Evolutionary conservation across 2,797 vertebrate species (phyloP).

Genomic region (Myotis vivesi): DNA sequence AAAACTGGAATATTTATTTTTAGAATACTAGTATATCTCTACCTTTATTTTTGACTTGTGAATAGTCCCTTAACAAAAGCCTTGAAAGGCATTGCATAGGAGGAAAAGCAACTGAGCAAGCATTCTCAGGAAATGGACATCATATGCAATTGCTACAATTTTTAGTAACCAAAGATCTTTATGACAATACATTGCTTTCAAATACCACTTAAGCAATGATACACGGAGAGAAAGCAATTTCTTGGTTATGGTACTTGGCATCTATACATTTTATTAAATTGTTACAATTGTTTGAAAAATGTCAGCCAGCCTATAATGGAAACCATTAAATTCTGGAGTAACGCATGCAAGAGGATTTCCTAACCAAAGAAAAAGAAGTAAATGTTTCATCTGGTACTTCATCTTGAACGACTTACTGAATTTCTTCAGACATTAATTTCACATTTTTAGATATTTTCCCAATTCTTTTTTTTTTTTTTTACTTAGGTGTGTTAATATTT

Average conservation of each 20-base stretch:
- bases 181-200: neutral
- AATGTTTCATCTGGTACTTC: neutral
- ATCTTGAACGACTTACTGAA: neutral
- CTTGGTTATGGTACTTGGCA: neutral
- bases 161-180: slow-evolving; percentile 44
- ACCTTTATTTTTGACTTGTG: neutral
- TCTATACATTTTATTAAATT: slow-evolving; percentile 27
- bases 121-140: slow-evolving; percentile 6
- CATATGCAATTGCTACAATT: slow-evolving; percentile 38
- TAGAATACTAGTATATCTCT: neutral
- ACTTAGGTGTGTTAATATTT: neutral
- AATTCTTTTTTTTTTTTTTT: neutral
- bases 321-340: neutral
- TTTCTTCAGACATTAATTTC: slow-evolving; percentile 30
- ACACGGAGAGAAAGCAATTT: neutral
- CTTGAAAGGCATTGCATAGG: neutral
- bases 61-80: neutral
- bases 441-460: neutral
- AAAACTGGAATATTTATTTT: slow-evolving; percentile 8
- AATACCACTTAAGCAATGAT: slow-evolving; percentile 40
- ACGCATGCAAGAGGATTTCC: neutral
- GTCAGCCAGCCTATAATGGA: slow-evolving; percentile 27
- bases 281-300: slow-evolving; percentile 44
- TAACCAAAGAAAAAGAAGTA: slow-evolving; percentile 2
- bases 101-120: slow-evolving; percentile 18